These are phyloP conservation scores for Anoplolepis gracilipes DNA, from an alignment of 1,140 invertebrate genomes.

Conservation along the genomic window DNA sequence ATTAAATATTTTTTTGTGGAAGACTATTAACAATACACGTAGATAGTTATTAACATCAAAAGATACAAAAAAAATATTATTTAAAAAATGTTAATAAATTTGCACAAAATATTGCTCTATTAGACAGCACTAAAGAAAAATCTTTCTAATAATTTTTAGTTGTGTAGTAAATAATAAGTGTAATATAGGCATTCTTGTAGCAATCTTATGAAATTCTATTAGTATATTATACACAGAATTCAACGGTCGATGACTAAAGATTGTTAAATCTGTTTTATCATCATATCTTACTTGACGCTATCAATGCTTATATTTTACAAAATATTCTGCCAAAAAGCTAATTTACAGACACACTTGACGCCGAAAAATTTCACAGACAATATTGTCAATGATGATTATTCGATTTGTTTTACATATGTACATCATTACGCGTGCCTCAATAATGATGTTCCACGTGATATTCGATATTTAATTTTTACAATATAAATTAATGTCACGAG, in stretches of 20 bases:
- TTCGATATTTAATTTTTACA: background rate
- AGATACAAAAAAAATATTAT: background rate
- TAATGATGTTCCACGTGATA: background rate
- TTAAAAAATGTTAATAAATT: background rate
- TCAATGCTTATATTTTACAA: background rate
- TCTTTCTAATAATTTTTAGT: background rate
- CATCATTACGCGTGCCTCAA: background rate
- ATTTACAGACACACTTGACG: conserved; percentile 4
- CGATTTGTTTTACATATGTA: background rate
- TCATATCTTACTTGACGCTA: background rate
- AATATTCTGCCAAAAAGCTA: conserved; percentile 28
- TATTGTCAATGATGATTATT: conserved; percentile 4
- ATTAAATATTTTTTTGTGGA: background rate
- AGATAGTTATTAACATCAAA: background rate
- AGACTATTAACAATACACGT: too few species aligned
- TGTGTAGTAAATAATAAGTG: background rate
- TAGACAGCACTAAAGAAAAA: background rate
- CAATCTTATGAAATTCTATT: background rate
- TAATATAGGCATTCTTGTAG: background rate
- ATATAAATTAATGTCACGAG: background rate
- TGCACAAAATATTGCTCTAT: too few species aligned
- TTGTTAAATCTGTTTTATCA: background rate
- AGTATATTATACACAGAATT: background rate
- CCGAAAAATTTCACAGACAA: background rate
- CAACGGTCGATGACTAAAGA: background rate